phyloP scores from a whole-genome alignment of 2,113 vertebrate genomes.

The Mastomys natalensis region DNA sequence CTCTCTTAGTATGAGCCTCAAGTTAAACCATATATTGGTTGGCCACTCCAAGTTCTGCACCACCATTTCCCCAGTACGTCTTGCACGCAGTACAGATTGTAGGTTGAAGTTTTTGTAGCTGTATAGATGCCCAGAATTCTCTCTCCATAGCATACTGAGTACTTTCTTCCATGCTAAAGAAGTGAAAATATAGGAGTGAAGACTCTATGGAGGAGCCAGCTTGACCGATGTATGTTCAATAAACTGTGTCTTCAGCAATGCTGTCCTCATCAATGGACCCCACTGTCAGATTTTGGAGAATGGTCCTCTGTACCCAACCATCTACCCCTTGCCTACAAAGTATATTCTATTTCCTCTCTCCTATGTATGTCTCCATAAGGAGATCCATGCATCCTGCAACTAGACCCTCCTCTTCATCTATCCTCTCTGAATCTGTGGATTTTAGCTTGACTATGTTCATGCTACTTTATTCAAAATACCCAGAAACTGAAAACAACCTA shows the following conservation, averaged over 20 bases:
- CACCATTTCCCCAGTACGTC: background rate
- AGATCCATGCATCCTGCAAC: background rate
- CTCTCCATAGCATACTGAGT: background rate
- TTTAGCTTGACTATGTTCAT: background rate
- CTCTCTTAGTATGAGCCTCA: background rate
- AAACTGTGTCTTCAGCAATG: background rate
- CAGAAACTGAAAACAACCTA: background rate
- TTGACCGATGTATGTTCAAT: background rate
- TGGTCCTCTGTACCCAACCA: background rate
- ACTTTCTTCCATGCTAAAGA: background rate
- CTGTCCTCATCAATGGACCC: background rate
- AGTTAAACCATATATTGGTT: background rate
- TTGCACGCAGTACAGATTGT: background rate
- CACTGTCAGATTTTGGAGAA: background rate
- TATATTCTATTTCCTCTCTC: background rate
- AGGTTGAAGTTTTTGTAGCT: background rate
- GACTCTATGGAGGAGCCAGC: background rate
- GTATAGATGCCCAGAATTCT: background rate
- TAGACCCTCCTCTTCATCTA: background rate
- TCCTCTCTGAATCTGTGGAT: background rate
- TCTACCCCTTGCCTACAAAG: background rate
- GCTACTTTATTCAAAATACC: background rate
- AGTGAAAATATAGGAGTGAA: background rate
- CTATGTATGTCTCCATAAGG: background rate
- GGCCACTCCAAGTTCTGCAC: background rate